A percentile compares a stretch with the other conserved stretches of the same genome.
These are phyloP conservation scores for Digitonthophagus gazella DNA, from an alignment of 2,888 invertebrate genomes.

Conservation along the genomic window DNA sequence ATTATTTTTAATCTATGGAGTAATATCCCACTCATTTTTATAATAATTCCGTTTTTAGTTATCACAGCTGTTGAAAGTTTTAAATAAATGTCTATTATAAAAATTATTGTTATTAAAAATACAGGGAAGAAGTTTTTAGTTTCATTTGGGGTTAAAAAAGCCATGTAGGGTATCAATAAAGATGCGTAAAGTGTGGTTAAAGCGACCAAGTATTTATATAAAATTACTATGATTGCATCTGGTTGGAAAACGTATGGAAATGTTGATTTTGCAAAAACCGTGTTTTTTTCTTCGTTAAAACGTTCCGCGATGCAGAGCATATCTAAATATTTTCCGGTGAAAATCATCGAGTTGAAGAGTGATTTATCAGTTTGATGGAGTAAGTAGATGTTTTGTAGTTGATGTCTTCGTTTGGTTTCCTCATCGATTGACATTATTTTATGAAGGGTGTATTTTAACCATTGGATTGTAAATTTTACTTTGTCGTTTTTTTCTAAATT, in stretches of 20 bases:
- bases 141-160: slow-evolving; percentile 22
- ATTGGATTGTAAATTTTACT: slow-evolving; percentile 27
- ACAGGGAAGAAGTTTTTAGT: slow-evolving; percentile 7
- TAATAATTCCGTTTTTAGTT: slow-evolving; percentile 21
- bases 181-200: slow-evolving; percentile 18
- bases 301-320: slow-evolving; percentile 30
- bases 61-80: slow-evolving; percentile 28
- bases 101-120: slow-evolving; percentile 18
- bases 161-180: slow-evolving; percentile 26
- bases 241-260: slow-evolving; percentile 33
- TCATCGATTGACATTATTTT: slow-evolving; percentile 29
- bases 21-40: slow-evolving; percentile 22
- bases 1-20: slow-evolving; percentile 11
- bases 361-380: slow-evolving; percentile 25
- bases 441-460: slow-evolving; percentile 32
- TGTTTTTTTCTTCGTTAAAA: slow-evolving; percentile 27
- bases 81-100: slow-evolving; percentile 27
- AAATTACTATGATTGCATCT: slow-evolving; percentile 20
- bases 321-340: slow-evolving; percentile 29
- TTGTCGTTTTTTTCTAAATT: neutral
- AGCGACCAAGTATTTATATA: slow-evolving; percentile 25
- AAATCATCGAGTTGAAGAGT: slow-evolving; percentile 24
- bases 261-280: slow-evolving; percentile 29
- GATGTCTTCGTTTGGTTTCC: slow-evolving; percentile 23
- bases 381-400: slow-evolving; percentile 31